Conservation (phyloP, 2,888 invertebrate species). For the Scaptomyza cyrtandrae region DNA sequence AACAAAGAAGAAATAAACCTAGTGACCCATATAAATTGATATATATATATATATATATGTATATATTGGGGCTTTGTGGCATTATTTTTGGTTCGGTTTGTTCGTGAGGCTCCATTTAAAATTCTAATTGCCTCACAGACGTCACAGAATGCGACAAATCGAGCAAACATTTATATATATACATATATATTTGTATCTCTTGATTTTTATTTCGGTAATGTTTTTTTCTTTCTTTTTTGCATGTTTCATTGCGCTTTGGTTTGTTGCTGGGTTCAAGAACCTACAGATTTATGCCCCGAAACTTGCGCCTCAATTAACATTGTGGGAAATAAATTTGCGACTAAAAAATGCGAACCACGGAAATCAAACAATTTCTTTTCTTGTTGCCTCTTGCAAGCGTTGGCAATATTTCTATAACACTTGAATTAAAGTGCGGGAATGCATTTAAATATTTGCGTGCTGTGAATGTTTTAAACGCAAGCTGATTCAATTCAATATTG, state of each 20-base stretch:
- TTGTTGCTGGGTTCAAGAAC: constrained; percentile 53
- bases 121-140: constrained; percentile 53
- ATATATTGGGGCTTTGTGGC: constrained; percentile 8
- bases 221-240: not conserved
- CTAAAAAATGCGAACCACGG: constrained; percentile 11
- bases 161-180: not conserved
- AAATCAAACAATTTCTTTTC: constrained; percentile 19
- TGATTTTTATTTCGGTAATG: constrained; percentile 2
- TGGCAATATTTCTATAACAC: not conserved
- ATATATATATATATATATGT: constrained; percentile 1
- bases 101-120: constrained; percentile 54
- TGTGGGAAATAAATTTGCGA: constrained; percentile 52
- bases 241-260: constrained; percentile 3
- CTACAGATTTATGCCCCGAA: constrained; percentile 37
- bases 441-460: not conserved
- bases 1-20: constrained; percentile 31
- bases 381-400: no score
- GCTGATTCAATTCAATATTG: not conserved
- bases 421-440: not conserved
- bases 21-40: constrained; percentile 67
- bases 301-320: constrained; percentile 37
- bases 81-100: constrained; percentile 16
- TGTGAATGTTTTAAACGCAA: not conserved
- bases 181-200: not conserved
- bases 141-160: constrained; percentile 15